These are phyloP conservation scores for Pygmarrhopalites habei DNA, from an alignment of 1,140 invertebrate genomes.

Conservation along the genomic window DNA sequence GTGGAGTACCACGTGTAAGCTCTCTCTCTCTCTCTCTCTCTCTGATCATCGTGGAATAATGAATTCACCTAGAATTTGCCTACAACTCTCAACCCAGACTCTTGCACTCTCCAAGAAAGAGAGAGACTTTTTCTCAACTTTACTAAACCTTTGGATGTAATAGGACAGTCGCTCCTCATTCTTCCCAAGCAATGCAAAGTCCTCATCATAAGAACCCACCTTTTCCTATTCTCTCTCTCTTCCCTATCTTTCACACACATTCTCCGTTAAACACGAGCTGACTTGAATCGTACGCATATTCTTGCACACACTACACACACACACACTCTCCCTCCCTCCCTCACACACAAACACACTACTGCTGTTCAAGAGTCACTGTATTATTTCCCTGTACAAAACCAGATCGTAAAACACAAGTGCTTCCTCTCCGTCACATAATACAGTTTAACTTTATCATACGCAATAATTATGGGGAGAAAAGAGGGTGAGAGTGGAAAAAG, in stretches of 20 bases:
- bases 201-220: background rate
- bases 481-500: too few species aligned
- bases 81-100: slow-evolving; percentile 13
- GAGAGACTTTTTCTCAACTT: background rate
- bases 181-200: background rate
- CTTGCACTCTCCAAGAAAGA: background rate
- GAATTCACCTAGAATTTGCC: slow-evolving; percentile 38
- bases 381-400: too few species aligned
- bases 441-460: too few species aligned
- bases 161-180: background rate
- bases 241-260: background rate
- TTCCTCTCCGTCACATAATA: too few species aligned
- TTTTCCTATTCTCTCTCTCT: slow-evolving; percentile 1
- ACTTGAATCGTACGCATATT: too few species aligned
- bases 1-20: slow-evolving; percentile 31
- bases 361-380: too few species aligned
- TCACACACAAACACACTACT: too few species aligned
- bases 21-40: too few species aligned
- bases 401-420: too few species aligned
- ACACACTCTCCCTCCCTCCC: too few species aligned
- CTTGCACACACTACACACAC: too few species aligned
- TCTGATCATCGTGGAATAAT: slow-evolving; percentile 31
- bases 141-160: background rate
- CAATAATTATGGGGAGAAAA: too few species aligned
- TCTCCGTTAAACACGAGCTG: background rate